phyloP scores from a whole-genome alignment of 2,113 vertebrate species.

The Myxocyprinus asiaticus region DNA sequence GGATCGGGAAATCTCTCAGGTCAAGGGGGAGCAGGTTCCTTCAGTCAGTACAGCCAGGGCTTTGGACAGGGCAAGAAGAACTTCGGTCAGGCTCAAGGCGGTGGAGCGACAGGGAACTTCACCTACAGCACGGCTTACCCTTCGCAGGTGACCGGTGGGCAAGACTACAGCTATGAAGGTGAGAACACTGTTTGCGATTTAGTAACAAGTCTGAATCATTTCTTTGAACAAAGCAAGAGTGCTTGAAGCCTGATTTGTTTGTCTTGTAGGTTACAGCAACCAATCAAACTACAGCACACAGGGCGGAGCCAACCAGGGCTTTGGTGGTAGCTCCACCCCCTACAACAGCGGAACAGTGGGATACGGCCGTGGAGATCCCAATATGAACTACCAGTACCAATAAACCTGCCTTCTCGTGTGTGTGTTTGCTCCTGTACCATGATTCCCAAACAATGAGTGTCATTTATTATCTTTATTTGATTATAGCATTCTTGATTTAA shows the following conservation, averaged over 20 bases:
- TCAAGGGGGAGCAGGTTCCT: slow-evolving; percentile 62
- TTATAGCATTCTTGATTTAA: neutral
- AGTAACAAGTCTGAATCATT: too few species aligned
- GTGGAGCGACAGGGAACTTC: slow-evolving; percentile 3
- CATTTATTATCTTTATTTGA: neutral
- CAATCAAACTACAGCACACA: slow-evolving; percentile 84
- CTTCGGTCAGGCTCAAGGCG: slow-evolving; percentile 76
- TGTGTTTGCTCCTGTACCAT: neutral
- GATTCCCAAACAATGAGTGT: too few species aligned
- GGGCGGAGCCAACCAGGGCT: slow-evolving; percentile 76
- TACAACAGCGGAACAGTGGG: slow-evolving; percentile 73
- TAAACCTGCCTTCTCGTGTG: slow-evolving; percentile 68
- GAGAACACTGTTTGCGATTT: too few species aligned
- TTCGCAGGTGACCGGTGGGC: slow-evolving; percentile 79
- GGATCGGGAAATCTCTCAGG: slow-evolving; percentile 41
- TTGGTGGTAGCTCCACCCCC: slow-evolving; percentile 73
- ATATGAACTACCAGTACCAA: slow-evolving; percentile 95
- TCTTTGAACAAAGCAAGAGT: too few species aligned
- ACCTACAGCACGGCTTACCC: slow-evolving; percentile 87
- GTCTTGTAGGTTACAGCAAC: slow-evolving; percentile 78
- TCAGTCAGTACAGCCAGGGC: slow-evolving; percentile 79
- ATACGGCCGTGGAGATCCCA: slow-evolving; percentile 80
- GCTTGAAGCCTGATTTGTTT: neutral
- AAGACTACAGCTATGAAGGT: slow-evolving; percentile 76
- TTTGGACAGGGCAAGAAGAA: slow-evolving; percentile 80